Evolutionary conservation across 2,888 invertebrate species (phyloP), one percentile per base, ranked within the genome.

Genomic region (Hypomecis punctinalis): DNA sequence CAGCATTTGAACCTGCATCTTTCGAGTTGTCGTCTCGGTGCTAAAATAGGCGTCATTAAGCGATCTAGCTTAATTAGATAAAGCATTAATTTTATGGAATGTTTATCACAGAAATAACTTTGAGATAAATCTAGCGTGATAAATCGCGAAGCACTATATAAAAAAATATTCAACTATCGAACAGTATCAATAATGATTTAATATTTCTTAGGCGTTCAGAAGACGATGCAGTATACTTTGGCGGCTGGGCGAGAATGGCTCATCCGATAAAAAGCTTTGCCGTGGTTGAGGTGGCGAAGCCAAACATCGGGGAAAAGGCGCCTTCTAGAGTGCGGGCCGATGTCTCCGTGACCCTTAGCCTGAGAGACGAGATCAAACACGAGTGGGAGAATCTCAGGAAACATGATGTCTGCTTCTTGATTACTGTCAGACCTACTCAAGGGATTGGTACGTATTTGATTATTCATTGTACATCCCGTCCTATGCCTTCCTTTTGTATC

Each of bases 221-320:
- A 93, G 98, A 98, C 82, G 96, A 94, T 0, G 95, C 94, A 58
- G 95, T 96, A 0, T 96, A 97, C 78, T 99, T 98, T 90, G 99
- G 99, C 10, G 99, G 99, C 1, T 99, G 99, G 99, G 99, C 99
- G 0, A 94, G 99, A 68, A 99, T 99, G 99, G 99, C 99, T 0
- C 96, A 99, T 76, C 98, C 99, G 0, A 96, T 99, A 62, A 94
- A 96, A 7, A 96, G 96, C 66, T 99, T 99, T 88, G 97, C 97
- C 3, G 97, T 99, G 0, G 98, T 99, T 0, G 99, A 99, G 91
- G 98, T 99, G 7, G 96, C 97, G 0, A 97, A 97, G 79, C 97
- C 98, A 0, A 97, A 97, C 83, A 96, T 98, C 49, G 96, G 99
- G 0, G 99, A 99, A 86, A 98, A 97, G 78, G 96, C 98, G 51